Percentiles rank a stretch among this genome's conserved stretches.
These are phyloP conservation scores for Silurus glanis DNA, from an alignment of 2,113 vertebrate species.

Conservation along the genomic window DNA sequence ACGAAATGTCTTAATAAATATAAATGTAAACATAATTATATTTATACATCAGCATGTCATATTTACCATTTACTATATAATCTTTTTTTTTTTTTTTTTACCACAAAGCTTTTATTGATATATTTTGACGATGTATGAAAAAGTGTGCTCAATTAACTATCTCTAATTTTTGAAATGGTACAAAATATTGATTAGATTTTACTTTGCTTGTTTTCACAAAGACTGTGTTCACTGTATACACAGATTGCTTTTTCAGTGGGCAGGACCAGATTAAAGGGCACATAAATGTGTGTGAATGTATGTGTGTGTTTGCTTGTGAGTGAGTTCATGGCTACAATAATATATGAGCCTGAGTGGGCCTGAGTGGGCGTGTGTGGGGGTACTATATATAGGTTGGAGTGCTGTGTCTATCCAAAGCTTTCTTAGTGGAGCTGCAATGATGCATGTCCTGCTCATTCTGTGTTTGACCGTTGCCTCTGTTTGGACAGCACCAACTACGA, in stretches of 20 bases:
- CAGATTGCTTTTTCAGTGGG: constrained; percentile 30
- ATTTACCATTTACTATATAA: not conserved
- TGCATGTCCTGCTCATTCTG: constrained; percentile 57
- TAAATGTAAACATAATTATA: no score
- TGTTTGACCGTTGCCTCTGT: constrained; percentile 56
- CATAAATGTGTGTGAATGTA: not conserved
- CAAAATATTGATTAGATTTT: constrained; percentile 10
- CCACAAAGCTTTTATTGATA: not conserved
- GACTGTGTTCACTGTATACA: not conserved
- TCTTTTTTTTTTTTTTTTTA: no score
- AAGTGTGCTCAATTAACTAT: not conserved
- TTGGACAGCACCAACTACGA: constrained; percentile 33
- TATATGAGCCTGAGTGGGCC: constrained; percentile 31
- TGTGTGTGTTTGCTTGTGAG: constrained; percentile 8
- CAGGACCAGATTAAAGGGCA: constrained; percentile 55
- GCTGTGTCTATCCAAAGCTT: constrained; percentile 27
- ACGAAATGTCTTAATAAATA: no score
- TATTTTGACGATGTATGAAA: not conserved
- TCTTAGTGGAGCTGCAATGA: constrained; percentile 41
- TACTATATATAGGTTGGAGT: constrained; percentile 1
- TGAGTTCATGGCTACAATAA: not conserved
- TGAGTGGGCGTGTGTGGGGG: constrained; percentile 18
- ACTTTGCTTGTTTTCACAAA: not conserved
- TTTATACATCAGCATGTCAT: not conserved
- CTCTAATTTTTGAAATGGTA: not conserved